These are phyloP conservation scores for Oscheius sp. DNA, from an alignment of 2,888 invertebrate species.

Conservation along the genomic window DNA sequence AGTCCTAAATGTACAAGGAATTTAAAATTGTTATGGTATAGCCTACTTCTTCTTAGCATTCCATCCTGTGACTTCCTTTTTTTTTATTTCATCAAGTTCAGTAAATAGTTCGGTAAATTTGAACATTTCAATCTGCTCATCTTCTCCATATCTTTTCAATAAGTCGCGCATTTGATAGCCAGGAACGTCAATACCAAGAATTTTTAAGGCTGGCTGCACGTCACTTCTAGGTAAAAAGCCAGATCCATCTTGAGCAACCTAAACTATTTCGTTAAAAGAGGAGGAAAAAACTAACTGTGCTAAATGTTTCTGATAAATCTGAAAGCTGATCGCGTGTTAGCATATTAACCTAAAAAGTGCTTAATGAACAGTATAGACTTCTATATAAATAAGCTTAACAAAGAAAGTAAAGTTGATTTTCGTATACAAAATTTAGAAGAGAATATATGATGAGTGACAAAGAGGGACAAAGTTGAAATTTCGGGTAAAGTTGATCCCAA, in stretches of 20 bases:
- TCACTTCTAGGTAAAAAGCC: constrained; percentile 90
- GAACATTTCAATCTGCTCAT: constrained; percentile 83
- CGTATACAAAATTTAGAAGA: no score
- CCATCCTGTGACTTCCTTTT: constrained; percentile 88
- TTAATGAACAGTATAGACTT: no score
- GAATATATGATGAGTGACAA: no score
- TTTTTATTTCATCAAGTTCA: constrained; percentile 82
- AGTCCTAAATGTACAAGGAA: constrained; percentile 51
- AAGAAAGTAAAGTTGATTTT: no score
- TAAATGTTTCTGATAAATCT: constrained; percentile 58
- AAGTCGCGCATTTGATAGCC: constrained; percentile 81
- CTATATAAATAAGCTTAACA: no score
- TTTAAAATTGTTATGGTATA: not conserved
- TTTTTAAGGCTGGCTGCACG: constrained; percentile 87
- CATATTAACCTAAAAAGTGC: constrained; percentile 38
- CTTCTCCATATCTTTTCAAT: constrained; percentile 57
- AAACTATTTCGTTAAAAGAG: constrained; percentile 70
- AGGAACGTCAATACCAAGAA: constrained; percentile 91
- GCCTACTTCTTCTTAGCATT: constrained; percentile 81
- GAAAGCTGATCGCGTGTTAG: constrained; percentile 56
- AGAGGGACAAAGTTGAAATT: no score
- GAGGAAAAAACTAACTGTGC: constrained; percentile 44
- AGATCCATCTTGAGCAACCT: constrained; percentile 91
- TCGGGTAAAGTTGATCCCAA: no score
- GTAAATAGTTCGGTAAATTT: constrained; percentile 87